These are phyloP conservation scores for Syrista parreyssii DNA, from an alignment of 2,888 invertebrate species.

Conservation along the genomic window DNA sequence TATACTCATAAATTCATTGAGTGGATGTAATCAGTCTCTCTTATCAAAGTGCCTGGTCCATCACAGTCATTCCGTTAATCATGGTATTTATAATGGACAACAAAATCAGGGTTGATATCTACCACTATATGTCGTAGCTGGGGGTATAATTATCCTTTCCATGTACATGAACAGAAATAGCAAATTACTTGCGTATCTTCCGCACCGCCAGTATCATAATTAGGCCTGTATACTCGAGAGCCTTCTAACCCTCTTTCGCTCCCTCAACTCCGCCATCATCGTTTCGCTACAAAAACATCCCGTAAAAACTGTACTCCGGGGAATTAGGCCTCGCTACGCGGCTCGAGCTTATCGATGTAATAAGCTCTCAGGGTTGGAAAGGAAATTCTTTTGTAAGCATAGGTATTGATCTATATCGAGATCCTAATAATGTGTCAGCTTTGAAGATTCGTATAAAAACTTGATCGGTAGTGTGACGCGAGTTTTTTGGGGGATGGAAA, in stretches of 20 bases:
- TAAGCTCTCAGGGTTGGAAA: not conserved
- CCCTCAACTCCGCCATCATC: not conserved
- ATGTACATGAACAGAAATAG: not conserved
- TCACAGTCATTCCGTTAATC: not conserved
- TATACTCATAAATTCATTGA: not conserved
- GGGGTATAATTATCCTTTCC: not conserved
- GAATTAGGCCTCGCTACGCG: not conserved
- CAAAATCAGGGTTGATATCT: not conserved
- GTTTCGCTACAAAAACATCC: conserved; percentile 1
- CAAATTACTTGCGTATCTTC: not conserved
- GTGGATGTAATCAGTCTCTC: not conserved
- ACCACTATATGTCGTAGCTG: not conserved
- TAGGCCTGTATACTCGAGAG: not conserved
- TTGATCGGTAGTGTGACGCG: not conserved
- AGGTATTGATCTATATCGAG: not conserved
- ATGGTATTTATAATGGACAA: not conserved
- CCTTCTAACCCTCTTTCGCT: not conserved
- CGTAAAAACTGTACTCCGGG: not conserved
- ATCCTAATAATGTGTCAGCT: not conserved
- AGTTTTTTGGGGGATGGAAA: not conserved
- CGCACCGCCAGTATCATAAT: not conserved
- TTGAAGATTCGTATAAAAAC: conserved; percentile 5
- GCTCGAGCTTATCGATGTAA: conserved; percentile 2
- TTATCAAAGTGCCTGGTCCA: not conserved
- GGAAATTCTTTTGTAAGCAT: not conserved